Evolutionary conservation across 30 jellyfish, hydroid and myxozoan species (phyloP).

Genomic region (Nemopilema nomurai): DNA sequence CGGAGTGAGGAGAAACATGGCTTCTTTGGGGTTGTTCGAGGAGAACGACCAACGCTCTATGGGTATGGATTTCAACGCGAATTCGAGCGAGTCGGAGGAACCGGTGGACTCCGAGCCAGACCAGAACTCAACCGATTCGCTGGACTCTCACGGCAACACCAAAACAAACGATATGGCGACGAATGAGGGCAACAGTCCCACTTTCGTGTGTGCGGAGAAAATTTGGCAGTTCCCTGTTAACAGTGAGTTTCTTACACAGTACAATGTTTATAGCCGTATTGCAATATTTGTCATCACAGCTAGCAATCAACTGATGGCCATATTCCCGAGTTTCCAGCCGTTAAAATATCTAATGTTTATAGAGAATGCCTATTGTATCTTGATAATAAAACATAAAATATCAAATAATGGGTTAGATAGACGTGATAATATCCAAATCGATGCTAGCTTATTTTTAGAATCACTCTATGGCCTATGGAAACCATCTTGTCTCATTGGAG

Average conservation of each 20-base stretch:
- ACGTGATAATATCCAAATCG: too few species aligned
- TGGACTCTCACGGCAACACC: not conserved
- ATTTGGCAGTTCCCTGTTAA: constrained; percentile 45
- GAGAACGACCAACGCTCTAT: not conserved
- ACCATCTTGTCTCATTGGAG: not conserved
- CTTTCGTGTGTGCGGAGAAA: constrained; percentile 24
- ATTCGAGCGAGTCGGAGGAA: not conserved
- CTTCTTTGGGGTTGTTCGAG: not conserved
- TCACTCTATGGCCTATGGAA: too few species aligned
- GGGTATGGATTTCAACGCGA: not conserved
- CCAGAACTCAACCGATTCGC: not conserved
- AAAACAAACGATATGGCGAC: not conserved
- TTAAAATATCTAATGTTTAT: too few species aligned
- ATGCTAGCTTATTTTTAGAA: too few species aligned
- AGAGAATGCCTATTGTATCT: too few species aligned
- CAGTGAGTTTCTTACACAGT: too few species aligned
- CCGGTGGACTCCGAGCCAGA: constrained; percentile 3
- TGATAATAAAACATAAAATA: too few species aligned
- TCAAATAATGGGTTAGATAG: too few species aligned
- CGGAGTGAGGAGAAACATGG: not conserved
- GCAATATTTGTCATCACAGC: too few species aligned
- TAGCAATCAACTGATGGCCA: too few species aligned
- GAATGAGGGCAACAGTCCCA: not conserved
- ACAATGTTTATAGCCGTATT: too few species aligned
- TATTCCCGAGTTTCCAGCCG: too few species aligned